These are phyloP conservation scores for Synanceia verrucosa DNA, from an alignment of 2,797 vertebrate species.

Conservation along the genomic window DNA sequence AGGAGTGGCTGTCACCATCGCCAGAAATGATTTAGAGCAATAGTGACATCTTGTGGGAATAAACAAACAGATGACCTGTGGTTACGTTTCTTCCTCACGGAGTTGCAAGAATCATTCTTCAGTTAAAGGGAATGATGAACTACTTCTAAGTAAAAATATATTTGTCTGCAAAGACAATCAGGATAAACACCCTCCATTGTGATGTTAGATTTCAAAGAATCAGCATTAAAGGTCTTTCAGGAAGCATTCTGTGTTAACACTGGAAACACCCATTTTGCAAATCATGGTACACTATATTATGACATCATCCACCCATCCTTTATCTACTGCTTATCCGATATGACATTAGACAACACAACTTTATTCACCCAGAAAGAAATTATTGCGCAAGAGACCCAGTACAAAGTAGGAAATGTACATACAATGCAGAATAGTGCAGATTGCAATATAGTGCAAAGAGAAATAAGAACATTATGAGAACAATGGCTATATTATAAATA, in stretches of 20 bases:
- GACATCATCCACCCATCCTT: too few species aligned
- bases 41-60: conserved; percentile 79
- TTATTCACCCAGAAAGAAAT: too few species aligned
- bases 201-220: conserved; percentile 3
- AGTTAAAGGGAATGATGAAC: conserved; percentile 3
- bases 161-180: background rate
- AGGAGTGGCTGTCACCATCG: background rate
- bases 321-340: too few species aligned
- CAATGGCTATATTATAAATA: too few species aligned
- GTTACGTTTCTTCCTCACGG: conserved; percentile 1
- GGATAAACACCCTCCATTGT: background rate
- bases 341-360: too few species aligned
- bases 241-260: background rate
- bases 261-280: conserved; percentile 21
- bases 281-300: background rate
- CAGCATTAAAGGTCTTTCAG: background rate
- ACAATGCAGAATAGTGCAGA: too few species aligned
- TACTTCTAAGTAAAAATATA: background rate
- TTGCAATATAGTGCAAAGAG: too few species aligned
- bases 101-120: background rate
- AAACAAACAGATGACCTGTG: background rate
- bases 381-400: too few species aligned
- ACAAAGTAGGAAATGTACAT: too few species aligned
- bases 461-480: too few species aligned
- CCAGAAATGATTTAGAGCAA: conserved; percentile 47